phyloP scores from a whole-genome alignment of 2,888 invertebrate genomes.

The Julus scandinavius region DNA sequence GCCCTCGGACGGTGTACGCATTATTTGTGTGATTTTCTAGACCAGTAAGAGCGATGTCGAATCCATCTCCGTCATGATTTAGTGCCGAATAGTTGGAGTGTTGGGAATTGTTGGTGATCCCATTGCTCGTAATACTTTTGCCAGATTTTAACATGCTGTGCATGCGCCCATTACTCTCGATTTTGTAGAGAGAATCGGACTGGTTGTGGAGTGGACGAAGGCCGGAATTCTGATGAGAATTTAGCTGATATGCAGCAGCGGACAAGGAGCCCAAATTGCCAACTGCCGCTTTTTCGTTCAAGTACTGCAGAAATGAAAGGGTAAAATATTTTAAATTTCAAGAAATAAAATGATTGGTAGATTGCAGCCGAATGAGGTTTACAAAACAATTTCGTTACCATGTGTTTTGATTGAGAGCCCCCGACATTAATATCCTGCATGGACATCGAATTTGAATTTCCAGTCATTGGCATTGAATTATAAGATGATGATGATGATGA shows the following conservation, averaged over 20 bases:
- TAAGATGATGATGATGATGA: not conserved
- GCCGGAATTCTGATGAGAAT: not conserved
- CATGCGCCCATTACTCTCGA: not conserved
- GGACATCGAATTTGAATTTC: not conserved
- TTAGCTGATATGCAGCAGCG: not conserved
- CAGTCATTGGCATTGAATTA: not conserved
- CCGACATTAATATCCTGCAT: slow-evolving; percentile 8
- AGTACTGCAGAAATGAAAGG: not conserved
- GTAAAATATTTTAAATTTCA: not conserved
- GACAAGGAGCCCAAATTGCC: not conserved
- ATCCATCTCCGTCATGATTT: not conserved
- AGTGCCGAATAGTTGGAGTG: not conserved
- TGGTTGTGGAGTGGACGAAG: not conserved
- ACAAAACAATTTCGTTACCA: not conserved
- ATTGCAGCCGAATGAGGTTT: not conserved
- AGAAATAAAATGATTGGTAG: not conserved
- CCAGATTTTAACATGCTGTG: slow-evolving; percentile 15
- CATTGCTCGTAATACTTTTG: slow-evolving; percentile 17
- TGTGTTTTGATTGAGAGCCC: not conserved
- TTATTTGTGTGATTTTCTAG: slow-evolving; percentile 27
- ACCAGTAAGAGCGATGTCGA: not conserved
- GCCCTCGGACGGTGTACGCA: not conserved
- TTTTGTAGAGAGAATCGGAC: not conserved
- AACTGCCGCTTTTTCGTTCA: slow-evolving; percentile 32
- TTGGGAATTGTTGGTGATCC: not conserved